Percentiles rank a stretch among this genome's conserved stretches.
phyloP scores from a whole-genome alignment of 2,113 vertebrate species.

The Chloroceryle aenea region DNA sequence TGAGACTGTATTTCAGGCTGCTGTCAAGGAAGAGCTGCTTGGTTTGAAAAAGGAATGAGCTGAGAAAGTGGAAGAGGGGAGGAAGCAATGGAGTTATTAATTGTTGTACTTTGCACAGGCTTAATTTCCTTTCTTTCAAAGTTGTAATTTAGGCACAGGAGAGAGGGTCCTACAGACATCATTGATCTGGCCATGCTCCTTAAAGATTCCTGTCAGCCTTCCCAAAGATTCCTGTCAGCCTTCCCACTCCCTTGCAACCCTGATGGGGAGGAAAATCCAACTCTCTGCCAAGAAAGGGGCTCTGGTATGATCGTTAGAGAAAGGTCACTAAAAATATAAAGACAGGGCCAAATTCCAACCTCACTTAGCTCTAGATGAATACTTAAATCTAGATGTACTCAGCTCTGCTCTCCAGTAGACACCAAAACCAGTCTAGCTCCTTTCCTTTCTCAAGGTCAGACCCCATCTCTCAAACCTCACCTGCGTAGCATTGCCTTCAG shows the following conservation, averaged over 20 bases:
- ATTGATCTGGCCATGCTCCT: not conserved
- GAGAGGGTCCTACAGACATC: not conserved
- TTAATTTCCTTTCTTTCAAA: not conserved
- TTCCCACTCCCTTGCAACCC: not conserved
- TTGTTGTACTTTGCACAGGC: not conserved
- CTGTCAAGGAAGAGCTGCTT: not conserved
- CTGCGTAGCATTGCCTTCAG: not conserved
- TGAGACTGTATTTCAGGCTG: conserved; percentile 4
- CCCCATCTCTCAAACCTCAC: not conserved
- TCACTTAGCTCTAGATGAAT: not conserved
- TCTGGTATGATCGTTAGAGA: rapidly evolving
- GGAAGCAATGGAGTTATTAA: not conserved
- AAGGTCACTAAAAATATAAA: not conserved
- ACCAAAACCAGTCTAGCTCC: rapidly evolving
- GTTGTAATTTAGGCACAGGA: not conserved
- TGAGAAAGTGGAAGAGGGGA: not conserved
- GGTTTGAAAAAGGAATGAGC: not conserved
- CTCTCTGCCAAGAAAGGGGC: not conserved
- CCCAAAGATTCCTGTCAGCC: not conserved
- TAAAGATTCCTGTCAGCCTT: not conserved
- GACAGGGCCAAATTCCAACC: not conserved
- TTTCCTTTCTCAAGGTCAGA: not conserved
- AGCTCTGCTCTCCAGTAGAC: not conserved
- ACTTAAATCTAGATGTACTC: not conserved
- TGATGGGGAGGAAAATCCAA: not conserved